Evolutionary conservation across 2,888 invertebrate species (phyloP).

Genomic region (Megastigmus dorsalis): DNA sequence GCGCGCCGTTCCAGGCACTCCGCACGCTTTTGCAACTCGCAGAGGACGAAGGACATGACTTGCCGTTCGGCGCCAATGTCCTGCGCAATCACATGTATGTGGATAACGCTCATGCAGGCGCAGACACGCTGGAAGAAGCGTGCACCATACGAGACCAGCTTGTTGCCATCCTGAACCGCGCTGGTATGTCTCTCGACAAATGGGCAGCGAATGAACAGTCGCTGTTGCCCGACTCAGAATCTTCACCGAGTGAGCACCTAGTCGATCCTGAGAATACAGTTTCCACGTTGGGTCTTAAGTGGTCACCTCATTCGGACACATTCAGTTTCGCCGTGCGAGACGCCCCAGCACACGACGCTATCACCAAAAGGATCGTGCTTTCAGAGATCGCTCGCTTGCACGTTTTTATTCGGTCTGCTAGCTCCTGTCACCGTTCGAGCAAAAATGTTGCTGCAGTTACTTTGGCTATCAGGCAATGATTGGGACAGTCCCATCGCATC

Average conservation of each 20-base stretch:
- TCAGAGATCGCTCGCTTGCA: not conserved
- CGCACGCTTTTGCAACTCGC: not conserved
- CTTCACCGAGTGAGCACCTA: not conserved
- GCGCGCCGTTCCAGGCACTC: not conserved
- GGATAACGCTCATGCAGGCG: not conserved
- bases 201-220: conserved; percentile 9
- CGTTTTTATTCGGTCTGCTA: not conserved
- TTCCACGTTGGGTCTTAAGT: not conserved
- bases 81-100: not conserved
- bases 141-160: not conserved
- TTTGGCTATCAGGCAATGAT: not conserved
- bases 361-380: not conserved
- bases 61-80: not conserved
- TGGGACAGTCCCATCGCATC: not conserved
- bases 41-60: not conserved
- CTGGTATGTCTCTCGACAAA: conserved; percentile 15
- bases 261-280: not conserved
- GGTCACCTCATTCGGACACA: not conserved
- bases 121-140: not conserved
- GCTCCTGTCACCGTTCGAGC: not conserved
- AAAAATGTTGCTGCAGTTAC: not conserved
- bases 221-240: not conserved
- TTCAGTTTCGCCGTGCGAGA: not conserved
- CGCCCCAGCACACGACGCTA: not conserved
- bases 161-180: not conserved